Base-by-base conservation (phyloP, 2,113 vertebrate genomes). In the Scomber colias region DNA sequence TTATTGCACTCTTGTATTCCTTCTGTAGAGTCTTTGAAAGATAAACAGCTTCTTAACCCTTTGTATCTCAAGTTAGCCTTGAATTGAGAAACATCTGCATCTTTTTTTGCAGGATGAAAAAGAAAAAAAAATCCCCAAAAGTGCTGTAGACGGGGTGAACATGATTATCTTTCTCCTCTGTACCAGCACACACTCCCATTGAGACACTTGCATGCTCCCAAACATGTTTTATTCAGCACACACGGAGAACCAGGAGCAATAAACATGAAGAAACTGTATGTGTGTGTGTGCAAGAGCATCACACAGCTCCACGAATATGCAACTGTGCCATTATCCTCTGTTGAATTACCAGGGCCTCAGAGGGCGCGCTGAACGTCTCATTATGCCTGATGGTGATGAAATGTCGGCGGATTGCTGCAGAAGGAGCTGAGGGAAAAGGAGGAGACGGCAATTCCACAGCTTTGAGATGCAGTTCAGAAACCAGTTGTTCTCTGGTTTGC, bases 171-270 rank as follows among this genome's bases (percentile, higher is more conserved):
- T 49, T 63, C 51, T 69, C 44, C 16, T n/a, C 10, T 14, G 30
- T 27, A 70, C 31, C 35, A 19, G 49, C 35, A 49, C 3, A 1
- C 13, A 30, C 15, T 45, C 35, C 35, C 71, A 35, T 4, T n/a
- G 62, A 65, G 60, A 75, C 16, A 44, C 35, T 51, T 40, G 14
- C 14, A 3, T 56, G 69, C 54, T 60, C 44, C 54, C 9, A 15
- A 11, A 46, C 70, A 73, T 73, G 70, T 61, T 80, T 73, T 74
- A 80, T 80, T 80, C 70, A 73, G 24, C 24, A 46, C 31, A 66
- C 17, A 24, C 35, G 21, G 35, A 61, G 40, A 73, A 55, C 27
- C 56, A 6, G 19, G n/a, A 44, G 27, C 40, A 46, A 55, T 61
- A 57, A 79, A 80, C 46, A 79, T 15, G 3, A 51, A 27, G 60